Percentiles rank a stretch among this genome's conserved stretches.
These are phyloP conservation scores for Disparrhopalites patrizii DNA, from an alignment of 2,888 invertebrate genomes.

Conservation along the genomic window DNA sequence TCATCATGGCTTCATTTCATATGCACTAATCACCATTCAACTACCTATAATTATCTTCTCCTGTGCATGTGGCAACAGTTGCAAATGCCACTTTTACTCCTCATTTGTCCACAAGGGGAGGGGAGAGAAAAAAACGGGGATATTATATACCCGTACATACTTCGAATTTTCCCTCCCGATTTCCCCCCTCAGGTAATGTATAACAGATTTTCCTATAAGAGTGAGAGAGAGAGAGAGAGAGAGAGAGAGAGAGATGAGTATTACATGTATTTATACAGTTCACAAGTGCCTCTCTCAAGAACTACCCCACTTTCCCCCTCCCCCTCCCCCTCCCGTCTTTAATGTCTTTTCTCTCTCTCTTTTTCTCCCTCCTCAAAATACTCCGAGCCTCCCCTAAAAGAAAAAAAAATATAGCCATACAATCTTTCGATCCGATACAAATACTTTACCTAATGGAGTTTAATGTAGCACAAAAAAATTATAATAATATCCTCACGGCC, in stretches of 20 bases:
- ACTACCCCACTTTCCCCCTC: neutral
- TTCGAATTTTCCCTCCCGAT: neutral
- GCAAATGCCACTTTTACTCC: constrained; percentile 28
- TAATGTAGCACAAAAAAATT: constrained; percentile 13
- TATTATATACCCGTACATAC: constrained; percentile 4
- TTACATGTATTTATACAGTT: neutral
- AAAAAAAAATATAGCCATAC: neutral
- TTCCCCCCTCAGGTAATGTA: neutral
- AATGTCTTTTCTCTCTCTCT: constrained; percentile 8
- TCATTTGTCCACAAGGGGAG: constrained; percentile 14
- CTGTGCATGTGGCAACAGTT: constrained; percentile 34
- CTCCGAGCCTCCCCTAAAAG: neutral
- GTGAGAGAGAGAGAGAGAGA: neutral
- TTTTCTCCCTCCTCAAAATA: no score
- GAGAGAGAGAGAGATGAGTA: no score
- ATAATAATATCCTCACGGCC: neutral
- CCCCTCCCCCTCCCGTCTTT: neutral
- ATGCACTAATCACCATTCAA: constrained; percentile 37
- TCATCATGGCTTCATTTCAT: constrained; percentile 28
- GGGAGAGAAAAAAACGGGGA: neutral
- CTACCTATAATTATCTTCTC: constrained; percentile 41
- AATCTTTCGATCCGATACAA: constrained; percentile 6
- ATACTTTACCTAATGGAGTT: constrained; percentile 17
- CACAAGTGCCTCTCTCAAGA: neutral
- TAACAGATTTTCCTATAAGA: no score